Percentiles rank a stretch among this genome's conserved stretches.
phyloP scores from a whole-genome alignment of 2,113 vertebrate species.

The Zingel zingel region DNA sequence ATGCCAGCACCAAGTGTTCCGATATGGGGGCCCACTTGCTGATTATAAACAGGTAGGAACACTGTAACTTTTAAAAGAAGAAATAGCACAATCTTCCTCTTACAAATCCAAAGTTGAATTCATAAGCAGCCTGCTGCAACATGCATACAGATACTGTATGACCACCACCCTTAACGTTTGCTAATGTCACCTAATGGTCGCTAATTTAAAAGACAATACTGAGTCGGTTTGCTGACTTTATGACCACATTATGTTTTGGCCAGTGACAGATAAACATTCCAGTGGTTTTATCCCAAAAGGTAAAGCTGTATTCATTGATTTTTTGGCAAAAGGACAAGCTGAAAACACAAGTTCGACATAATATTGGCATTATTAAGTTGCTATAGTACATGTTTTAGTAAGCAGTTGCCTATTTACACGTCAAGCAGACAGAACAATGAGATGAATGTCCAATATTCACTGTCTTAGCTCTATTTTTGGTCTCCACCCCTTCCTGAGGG shows the following conservation, averaged over 20 bases:
- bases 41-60: slow-evolving; percentile 79
- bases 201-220: background rate
- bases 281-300: background rate
- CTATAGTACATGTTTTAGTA: background rate
- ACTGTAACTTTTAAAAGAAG: background rate
- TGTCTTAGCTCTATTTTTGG: background rate
- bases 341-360: background rate
- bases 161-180: too few relatives aligned
- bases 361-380: too few relatives aligned
- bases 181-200: too few relatives aligned
- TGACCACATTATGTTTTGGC: background rate
- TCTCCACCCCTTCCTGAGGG: background rate
- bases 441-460: background rate
- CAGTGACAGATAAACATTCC: background rate
- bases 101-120: background rate
- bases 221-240: background rate
- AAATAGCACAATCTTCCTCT: background rate
- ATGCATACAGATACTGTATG: too few relatives aligned
- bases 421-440: background rate
- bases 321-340: background rate
- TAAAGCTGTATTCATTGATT: background rate
- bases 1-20: slow-evolving; percentile 76
- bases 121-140: background rate
- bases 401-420: background rate
- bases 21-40: slow-evolving; percentile 73